phyloP scores from a whole-genome alignment of 2,888 invertebrate genomes.

The Drosophila rubida region DNA sequence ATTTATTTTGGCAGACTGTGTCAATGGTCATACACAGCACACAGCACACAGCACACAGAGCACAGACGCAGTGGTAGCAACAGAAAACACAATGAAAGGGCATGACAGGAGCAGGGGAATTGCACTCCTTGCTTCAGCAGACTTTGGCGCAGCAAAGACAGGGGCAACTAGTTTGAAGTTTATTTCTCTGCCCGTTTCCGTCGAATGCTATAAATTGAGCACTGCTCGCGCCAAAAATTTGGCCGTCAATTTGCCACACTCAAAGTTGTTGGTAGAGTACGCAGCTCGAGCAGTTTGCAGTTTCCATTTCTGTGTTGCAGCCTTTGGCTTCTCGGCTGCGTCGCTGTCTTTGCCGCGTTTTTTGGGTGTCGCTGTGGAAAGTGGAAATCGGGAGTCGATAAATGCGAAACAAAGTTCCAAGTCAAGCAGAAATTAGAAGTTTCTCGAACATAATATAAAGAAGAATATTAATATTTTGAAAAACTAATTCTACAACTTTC shows the following conservation, averaged over 20 bases:
- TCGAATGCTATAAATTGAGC: constrained; percentile 54
- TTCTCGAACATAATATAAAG: background rate
- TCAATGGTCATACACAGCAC: constrained; percentile 38
- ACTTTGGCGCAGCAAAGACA: background rate
- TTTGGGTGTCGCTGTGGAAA: too few species aligned
- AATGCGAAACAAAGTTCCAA: background rate
- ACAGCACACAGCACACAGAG: background rate
- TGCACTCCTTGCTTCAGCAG: constrained; percentile 10
- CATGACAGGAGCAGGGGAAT: constrained; percentile 1
- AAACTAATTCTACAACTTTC: too few species aligned
- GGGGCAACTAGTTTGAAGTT: constrained; percentile 49
- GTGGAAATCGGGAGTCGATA: constrained; percentile 5
- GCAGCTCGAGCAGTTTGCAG: constrained; percentile 19
- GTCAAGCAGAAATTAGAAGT: background rate
- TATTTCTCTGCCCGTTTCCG: constrained; percentile 33
- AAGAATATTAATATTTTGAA: background rate
- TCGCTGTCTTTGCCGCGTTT: too few species aligned
- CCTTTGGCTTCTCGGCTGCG: constrained; percentile 1
- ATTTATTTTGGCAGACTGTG: constrained; percentile 63
- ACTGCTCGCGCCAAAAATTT: constrained; percentile 38
- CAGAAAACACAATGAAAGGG: background rate
- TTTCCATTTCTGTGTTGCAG: constrained; percentile 32
- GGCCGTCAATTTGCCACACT: constrained; percentile 50
- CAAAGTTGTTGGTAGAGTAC: constrained; percentile 17
- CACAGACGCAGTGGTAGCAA: background rate